Evolutionary conservation across 2,113 vertebrate species (phyloP).

Genomic region (rabbit (Oryctolagus cuniculus)): DNA sequence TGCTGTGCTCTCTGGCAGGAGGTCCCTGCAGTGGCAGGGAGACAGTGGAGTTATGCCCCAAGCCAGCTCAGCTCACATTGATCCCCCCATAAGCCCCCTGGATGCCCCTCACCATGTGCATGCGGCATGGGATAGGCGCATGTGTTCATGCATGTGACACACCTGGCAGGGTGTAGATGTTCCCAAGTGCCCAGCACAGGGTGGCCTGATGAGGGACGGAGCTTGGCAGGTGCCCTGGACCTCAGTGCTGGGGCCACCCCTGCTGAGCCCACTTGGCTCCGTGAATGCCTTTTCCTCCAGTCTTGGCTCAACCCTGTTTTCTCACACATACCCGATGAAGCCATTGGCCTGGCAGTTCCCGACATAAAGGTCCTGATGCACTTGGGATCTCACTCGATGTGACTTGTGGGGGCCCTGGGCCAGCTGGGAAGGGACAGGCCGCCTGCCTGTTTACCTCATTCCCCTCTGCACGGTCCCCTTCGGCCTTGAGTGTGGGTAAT

Average conservation of each 20-base stretch:
- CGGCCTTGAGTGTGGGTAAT: too few species aligned
- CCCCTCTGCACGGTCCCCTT: too few species aligned
- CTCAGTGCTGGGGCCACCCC: not conserved
- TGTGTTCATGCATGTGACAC: not conserved
- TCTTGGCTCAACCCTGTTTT: not conserved
- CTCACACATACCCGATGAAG: not conserved
- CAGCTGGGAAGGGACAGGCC: not conserved
- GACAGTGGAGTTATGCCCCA: not conserved
- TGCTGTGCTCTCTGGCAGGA: not conserved
- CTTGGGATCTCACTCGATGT: not conserved
- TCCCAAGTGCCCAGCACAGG: not conserved
- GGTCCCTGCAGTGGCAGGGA: not conserved
- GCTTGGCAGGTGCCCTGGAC: not conserved
- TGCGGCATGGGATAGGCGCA: not conserved
- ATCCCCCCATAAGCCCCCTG: not conserved
- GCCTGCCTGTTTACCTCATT: not conserved
- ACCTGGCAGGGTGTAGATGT: not conserved
- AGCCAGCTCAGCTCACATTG: not conserved
- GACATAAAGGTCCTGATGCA: not conserved
- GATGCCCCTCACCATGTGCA: too few species aligned
- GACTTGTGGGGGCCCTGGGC: not conserved
- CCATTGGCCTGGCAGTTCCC: not conserved
- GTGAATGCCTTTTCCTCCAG: not conserved
- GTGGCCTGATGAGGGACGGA: not conserved
- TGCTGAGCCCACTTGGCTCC: too few species aligned